Conservation (phyloP, 2,888 invertebrate species). For the Ctena decussata region DNA sequence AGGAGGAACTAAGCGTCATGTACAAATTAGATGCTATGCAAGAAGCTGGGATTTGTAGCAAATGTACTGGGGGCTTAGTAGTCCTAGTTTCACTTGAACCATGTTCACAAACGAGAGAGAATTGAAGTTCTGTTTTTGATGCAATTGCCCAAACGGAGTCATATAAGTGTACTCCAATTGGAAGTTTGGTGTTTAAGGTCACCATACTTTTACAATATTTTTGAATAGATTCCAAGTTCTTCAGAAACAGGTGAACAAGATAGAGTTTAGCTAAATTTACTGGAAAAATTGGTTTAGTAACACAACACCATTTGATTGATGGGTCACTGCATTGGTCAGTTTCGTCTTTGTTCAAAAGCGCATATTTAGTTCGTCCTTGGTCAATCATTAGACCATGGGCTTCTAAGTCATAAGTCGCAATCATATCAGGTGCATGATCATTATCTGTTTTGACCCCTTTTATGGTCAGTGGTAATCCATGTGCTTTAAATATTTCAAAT, state of each 20-base stretch:
- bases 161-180: background rate
- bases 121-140: background rate
- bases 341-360: background rate
- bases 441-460: no score
- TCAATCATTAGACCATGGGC: background rate
- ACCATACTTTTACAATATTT: no score
- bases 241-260: slow-evolving; percentile 1
- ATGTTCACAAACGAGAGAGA: background rate
- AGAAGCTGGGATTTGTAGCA: background rate
- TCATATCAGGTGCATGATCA: no score
- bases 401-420: slow-evolving; percentile 4
- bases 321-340: no score
- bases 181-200: no score
- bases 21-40: background rate
- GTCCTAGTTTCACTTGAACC: background rate
- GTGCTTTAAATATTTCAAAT: background rate
- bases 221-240: background rate
- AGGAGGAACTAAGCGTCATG: background rate
- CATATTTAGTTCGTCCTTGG: background rate
- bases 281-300: no score
- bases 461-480: no score
- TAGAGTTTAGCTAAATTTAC: no score
- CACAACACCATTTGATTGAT: background rate
- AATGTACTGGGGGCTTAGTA: background rate
- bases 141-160: background rate